Base-by-base conservation (phyloP, 1,140 invertebrate species). In the Drosophila yakuba region DNA sequence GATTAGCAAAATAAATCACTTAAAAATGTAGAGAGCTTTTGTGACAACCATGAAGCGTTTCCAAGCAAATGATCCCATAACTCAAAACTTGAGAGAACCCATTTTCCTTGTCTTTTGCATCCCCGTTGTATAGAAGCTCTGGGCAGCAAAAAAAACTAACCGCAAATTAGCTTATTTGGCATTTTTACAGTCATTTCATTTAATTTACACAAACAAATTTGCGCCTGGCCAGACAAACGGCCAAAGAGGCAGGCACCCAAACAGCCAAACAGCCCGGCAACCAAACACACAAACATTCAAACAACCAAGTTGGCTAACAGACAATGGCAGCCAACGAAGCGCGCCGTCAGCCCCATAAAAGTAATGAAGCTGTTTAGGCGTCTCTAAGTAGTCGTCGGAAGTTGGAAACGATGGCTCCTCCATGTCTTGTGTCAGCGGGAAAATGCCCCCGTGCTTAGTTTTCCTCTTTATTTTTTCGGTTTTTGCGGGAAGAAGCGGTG, bases 171-270 rank as follows among this genome's bases (percentile, higher is more conserved):
- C 84, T 89, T 89, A 89, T 89, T 89, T 89, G 85, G 84, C 80
- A 89, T 89, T 89, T 89, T 89, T 89, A 89, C 84, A 89, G 84
- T 89, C 84, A 66, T 89, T 89, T 89, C 80, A 89, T 89, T 89
- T 89, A 89, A 89, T 89, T 89, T 89, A 89, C 84, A 89, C 85
- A 89, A 89, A 89, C 84, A 89, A 89, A 89, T 90, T 89, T 89
- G 77, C 84, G 85, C 85, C 84, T 84, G 80, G 76, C 66, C 84
- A 88, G 67, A 83, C 67, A 63, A 60, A 39, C 63, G 47, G 51
- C 35, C 67, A 62, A 35, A 17, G 48, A 72, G 10, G 50, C 68
- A 41, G 39, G 47, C 66, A 23, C 8, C 44, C 57, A 45, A 45
- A 38, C 63, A 61, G 4, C 56, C 56, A 28, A 54, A 39, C 66